Conservation (phyloP, 2,113 vertebrate species). For the Struthio camelus region DNA sequence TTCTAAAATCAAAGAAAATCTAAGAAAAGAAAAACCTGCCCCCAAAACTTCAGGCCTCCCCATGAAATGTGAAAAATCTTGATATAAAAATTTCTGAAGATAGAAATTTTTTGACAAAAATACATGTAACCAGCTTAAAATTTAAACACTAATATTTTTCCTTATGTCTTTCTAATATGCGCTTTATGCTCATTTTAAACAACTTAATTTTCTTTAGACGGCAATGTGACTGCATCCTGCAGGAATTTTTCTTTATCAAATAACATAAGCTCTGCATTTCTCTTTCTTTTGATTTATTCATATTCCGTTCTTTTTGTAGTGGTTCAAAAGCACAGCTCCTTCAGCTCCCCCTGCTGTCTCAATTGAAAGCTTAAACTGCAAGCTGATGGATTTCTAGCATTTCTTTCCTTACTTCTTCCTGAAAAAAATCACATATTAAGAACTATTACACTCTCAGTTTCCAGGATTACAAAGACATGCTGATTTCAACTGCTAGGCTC, state of each 20-base stretch:
- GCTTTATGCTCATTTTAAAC: not conserved
- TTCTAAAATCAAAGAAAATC: not conserved
- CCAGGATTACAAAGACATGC: constrained; percentile 25
- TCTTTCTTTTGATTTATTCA: constrained; percentile 46
- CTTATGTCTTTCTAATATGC: not conserved
- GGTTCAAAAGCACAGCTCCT: constrained; percentile 35
- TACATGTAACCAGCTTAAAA: not conserved
- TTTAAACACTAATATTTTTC: not conserved
- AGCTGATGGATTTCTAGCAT: not conserved
- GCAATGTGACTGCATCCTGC: not conserved
- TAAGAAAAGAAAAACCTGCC: constrained; percentile 22
- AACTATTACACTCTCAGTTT: not conserved
- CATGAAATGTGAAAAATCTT: not conserved
- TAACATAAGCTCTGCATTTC: constrained; percentile 1
- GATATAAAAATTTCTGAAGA: not conserved
- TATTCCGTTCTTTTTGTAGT: not conserved
- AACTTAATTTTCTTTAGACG: not conserved
- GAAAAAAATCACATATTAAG: not conserved
- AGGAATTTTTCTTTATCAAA: not conserved
- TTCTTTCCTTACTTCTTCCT: not conserved
- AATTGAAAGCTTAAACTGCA: constrained; percentile 6
- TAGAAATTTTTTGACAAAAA: not conserved
- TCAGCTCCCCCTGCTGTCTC: constrained; percentile 74
- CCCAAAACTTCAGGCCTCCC: not conserved
- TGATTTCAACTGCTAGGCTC: constrained; percentile 41